Percentiles rank a stretch among this genome's conserved stretches.
phyloP scores from a whole-genome alignment of 2,888 invertebrate genomes.

The Eledone cirrhosa region DNA sequence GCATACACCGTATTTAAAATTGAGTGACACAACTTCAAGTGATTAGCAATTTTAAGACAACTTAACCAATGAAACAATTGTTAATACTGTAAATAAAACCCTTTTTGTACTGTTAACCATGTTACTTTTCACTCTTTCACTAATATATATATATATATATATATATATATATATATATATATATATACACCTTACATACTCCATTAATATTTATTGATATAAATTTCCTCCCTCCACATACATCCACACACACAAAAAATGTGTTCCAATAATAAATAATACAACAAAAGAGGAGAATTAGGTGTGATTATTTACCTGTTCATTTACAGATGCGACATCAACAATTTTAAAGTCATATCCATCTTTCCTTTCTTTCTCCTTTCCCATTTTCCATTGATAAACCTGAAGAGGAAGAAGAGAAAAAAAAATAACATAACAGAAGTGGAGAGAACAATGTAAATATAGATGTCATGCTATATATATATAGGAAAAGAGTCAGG shows the following conservation, averaged over 20 bases:
- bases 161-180: background rate
- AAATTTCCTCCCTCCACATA: background rate
- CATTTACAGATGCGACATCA: background rate
- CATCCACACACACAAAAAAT: background rate
- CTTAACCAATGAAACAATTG: too few relatives aligned
- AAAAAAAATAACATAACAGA: too few relatives aligned
- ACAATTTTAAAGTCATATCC: background rate
- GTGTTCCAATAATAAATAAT: background rate
- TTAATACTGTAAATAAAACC: too few relatives aligned
- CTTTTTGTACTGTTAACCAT: too few relatives aligned
- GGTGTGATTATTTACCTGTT: background rate
- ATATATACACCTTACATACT: background rate
- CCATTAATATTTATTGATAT: background rate
- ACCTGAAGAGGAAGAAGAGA: background rate
- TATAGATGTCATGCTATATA: too few relatives aligned
- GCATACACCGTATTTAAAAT: too few relatives aligned
- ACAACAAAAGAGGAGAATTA: background rate
- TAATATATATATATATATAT: background rate
- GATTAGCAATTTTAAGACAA: too few relatives aligned
- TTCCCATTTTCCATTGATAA: slow-evolving; percentile 1
- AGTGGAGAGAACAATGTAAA: too few relatives aligned
- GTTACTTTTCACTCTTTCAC: too few relatives aligned
- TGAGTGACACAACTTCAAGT: too few relatives aligned
- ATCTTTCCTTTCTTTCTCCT: slow-evolving; percentile 11
- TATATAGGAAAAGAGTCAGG: too few relatives aligned